These are phyloP conservation scores for Anticlea derivata DNA, from an alignment of 2,888 invertebrate species.

Conservation along the genomic window DNA sequence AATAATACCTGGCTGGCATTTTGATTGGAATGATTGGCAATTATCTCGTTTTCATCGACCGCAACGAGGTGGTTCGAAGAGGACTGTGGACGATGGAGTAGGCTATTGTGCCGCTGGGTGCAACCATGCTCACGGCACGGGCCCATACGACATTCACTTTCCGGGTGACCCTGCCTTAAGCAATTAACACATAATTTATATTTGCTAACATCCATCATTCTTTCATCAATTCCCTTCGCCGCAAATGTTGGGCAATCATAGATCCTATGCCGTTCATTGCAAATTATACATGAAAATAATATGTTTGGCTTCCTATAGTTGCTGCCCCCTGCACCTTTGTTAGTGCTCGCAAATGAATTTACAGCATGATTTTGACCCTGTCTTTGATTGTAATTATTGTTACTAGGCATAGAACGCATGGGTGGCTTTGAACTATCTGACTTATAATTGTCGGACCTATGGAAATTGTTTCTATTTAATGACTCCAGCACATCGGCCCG, in stretches of 20 bases:
- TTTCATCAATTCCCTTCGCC: constrained; percentile 24
- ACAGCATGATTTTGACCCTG: background rate
- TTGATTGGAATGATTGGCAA: background rate
- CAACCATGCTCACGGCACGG: constrained; percentile 34
- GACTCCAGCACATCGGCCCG: constrained; percentile 39
- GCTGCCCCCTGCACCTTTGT: background rate
- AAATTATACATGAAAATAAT: constrained; percentile 29
- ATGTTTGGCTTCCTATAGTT: background rate
- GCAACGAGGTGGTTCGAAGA: background rate
- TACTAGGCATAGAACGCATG: too few relatives aligned
- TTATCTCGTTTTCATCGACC: background rate
- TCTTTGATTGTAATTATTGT: too few relatives aligned
- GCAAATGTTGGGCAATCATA: constrained; percentile 39
- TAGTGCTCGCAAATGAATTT: background rate
- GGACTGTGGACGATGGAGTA: constrained; percentile 28
- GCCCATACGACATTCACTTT: constrained; percentile 35
- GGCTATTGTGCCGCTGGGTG: constrained; percentile 32
- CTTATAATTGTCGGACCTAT: constrained; percentile 4
- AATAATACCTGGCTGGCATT: background rate
- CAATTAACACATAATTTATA: constrained; percentile 37
- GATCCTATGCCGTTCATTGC: constrained; percentile 34
- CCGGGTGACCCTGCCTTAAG: constrained; percentile 32
- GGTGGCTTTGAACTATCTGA: background rate
- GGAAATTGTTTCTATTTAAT: constrained; percentile 27
- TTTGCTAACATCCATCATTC: constrained; percentile 20